Base-by-base conservation (phyloP, 2,888 invertebrate species). In the Drosophila pullipes region DNA sequence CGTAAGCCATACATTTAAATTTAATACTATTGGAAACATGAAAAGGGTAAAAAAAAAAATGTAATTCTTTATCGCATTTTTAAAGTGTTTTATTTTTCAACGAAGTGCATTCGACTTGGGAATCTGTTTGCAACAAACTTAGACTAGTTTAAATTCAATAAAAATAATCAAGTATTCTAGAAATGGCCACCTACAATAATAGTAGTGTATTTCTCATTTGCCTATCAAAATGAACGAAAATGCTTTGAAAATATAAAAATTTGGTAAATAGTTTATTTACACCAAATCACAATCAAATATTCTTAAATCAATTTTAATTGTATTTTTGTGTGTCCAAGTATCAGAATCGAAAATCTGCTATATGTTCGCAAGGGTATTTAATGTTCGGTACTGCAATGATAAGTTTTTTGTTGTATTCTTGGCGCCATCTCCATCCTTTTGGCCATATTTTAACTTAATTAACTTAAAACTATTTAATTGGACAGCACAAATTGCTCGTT, bases 401-500 rank as follows among this genome's bases (percentile, higher is more conserved):
- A 10, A 9, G 4, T 22, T 28, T 57, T 18, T 31, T 30, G n/a
- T 6, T 16, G 13, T 25, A 22, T 22, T 25, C 25, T 18, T 10
- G 39, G 37, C 55, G 13, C 39, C n/a, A 22, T 31, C 22, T 30
- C 0, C 41, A 31, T 31, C 22, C 16, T 16, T 44, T 33, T 75
- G 83, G 68, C 72, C 69, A 82, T 82, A 82, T 82, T 82, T 82
- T 83, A 82, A 80, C 75, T 82, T 82, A 83, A 82, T 82, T 82
- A 82, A 82, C 81, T 83, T 83, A 83, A 83, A 83, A 80, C 83
- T 82, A 80, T 82, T 83, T 83, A 83, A 82, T 83, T 82, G 82
- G 78, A 78, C 78, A 81, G 69, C 81, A 83, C 83, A 82, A 82
- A 83, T 80, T 72, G 81, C 75, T 70, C 76, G 65, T 50, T 78